Conservation (phyloP, 2,797 vertebrate genomes). For the Enteromius afrohamiltoni region DNA sequence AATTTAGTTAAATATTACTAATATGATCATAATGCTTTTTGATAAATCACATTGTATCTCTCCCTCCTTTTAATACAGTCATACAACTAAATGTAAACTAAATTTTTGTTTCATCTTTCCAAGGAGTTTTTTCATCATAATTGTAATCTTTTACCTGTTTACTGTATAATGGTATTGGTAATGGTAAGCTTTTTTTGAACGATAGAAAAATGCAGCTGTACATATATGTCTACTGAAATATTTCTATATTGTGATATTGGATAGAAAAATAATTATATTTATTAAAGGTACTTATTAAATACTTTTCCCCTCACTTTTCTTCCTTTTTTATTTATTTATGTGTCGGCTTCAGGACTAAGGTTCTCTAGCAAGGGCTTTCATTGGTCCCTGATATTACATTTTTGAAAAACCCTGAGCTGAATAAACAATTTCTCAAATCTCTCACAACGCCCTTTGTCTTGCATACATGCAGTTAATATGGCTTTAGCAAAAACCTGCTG, state of each 20-base stretch:
- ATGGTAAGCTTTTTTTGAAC: background rate
- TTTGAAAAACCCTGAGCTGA: background rate
- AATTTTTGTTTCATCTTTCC: background rate
- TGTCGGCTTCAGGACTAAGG: background rate
- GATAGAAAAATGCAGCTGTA: background rate
- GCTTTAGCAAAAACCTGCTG: conserved; percentile 9
- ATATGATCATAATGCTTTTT: background rate
- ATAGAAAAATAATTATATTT: background rate
- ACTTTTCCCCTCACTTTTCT: too few relatives aligned
- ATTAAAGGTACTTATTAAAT: background rate
- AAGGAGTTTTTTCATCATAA: background rate
- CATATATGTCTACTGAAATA: background rate
- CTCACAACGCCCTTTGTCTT: background rate
- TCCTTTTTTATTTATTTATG: background rate
- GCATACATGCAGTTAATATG: background rate
- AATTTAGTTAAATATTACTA: background rate
- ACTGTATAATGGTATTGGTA: too few relatives aligned
- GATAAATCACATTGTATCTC: background rate
- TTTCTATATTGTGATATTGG: background rate
- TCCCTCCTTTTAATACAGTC: background rate
- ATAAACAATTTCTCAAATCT: background rate
- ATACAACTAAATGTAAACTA: background rate
- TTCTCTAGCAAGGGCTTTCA: background rate
- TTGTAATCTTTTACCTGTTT: background rate
- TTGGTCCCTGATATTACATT: too few relatives aligned